Conservation (phyloP, 1,140 invertebrate genomes). For the Ruditapes philippinarum region DNA sequence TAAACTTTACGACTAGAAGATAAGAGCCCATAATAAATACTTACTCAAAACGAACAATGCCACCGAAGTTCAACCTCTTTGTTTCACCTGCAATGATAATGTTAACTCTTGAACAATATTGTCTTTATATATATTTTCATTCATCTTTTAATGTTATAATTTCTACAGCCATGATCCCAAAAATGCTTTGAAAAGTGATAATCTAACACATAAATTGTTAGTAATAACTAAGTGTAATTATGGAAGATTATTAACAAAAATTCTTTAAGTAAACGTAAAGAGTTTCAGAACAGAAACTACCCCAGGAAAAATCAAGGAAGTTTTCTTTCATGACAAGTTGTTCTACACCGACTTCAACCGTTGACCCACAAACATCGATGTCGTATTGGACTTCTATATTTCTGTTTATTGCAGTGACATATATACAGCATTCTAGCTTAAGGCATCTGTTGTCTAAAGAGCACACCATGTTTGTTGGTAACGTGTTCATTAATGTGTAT, state of each 20-base stretch:
- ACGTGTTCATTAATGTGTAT: neutral
- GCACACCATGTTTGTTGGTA: conserved; percentile 30
- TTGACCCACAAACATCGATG: conserved; percentile 60
- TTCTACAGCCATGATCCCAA: too few relatives aligned
- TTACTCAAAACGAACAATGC: conserved; percentile 39
- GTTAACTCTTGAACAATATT: too few relatives aligned
- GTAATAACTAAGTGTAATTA: too few relatives aligned
- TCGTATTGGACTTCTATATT: conserved; percentile 46
- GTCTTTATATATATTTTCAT: too few relatives aligned
- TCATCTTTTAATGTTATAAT: too few relatives aligned
- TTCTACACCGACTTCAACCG: conserved; percentile 61
- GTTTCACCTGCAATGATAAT: neutral
- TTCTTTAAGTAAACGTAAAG: too few relatives aligned
- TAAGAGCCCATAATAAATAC: neutral
- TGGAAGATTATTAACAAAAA: too few relatives aligned
- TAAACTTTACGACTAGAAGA: too few relatives aligned
- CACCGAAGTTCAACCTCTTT: conserved; percentile 15
- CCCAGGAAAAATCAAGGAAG: conserved; percentile 27
- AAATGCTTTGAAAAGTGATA: too few relatives aligned
- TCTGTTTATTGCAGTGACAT: conserved; percentile 22
- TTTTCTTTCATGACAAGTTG: conserved; percentile 28
- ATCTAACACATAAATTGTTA: too few relatives aligned
- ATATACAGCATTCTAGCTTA: conserved; percentile 60
- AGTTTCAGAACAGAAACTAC: neutral
- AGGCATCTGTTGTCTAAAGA: conserved; percentile 53